Evolutionary conservation across 2,113 vertebrate genomes (phyloP).

Genomic region (Esox niger): DNA sequence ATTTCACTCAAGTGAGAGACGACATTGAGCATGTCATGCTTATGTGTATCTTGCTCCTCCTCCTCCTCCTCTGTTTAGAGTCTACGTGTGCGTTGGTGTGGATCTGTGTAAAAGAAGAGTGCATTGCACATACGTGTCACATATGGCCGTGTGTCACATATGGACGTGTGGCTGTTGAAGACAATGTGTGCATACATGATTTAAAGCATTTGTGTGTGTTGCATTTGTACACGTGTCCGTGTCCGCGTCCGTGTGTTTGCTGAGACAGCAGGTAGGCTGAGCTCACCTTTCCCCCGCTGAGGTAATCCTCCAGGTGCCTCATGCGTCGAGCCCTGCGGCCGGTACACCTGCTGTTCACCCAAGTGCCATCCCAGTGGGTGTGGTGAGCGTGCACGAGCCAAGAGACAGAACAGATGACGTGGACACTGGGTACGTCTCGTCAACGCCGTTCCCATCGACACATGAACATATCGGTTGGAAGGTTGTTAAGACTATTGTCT

Average conservation of each 20-base stretch:
- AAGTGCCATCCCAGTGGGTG: conserved; percentile 59
- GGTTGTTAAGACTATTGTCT: too few relatives aligned
- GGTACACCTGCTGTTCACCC: conserved; percentile 50
- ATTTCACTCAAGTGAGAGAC: too few relatives aligned
- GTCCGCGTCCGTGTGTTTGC: not conserved
- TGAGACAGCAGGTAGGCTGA: conserved; percentile 57
- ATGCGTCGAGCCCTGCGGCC: conserved; percentile 63
- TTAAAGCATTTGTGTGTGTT: not conserved
- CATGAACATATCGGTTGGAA: too few relatives aligned
- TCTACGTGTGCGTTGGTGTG: too few relatives aligned
- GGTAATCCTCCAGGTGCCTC: conserved; percentile 79
- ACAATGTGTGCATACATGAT: not conserved
- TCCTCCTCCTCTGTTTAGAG: too few relatives aligned
- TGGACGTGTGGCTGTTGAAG: too few relatives aligned
- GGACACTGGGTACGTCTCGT: not conserved
- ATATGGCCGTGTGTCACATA: too few relatives aligned
- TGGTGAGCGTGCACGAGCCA: not conserved
- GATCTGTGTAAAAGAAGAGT: too few relatives aligned
- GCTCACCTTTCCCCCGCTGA: conserved; percentile 75
- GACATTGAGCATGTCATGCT: too few relatives aligned
- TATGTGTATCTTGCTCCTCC: too few relatives aligned
- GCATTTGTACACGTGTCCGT: not conserved
- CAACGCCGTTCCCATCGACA: too few relatives aligned
- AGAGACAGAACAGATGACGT: not conserved
- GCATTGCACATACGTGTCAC: too few relatives aligned